These are phyloP conservation scores for Sphyrna mokarran DNA, from an alignment of 2,113 vertebrate genomes.

Conservation along the genomic window DNA sequence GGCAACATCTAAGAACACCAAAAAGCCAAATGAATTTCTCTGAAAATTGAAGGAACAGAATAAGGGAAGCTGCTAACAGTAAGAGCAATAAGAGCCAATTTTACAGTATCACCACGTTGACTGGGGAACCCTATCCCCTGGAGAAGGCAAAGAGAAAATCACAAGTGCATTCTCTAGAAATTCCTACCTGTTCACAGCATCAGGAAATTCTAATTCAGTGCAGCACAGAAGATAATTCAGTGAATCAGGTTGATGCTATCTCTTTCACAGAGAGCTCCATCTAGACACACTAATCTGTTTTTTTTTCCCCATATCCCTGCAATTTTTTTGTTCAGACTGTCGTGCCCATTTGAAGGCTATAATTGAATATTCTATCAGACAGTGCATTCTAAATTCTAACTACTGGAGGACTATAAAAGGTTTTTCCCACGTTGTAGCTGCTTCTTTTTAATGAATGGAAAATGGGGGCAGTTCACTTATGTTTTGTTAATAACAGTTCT, in stretches of 20 bases:
- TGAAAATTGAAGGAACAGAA: neutral
- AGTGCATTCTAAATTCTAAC: neutral
- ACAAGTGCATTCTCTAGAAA: neutral
- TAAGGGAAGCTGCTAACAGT: no score
- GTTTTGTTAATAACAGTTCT: neutral
- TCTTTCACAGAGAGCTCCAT: neutral
- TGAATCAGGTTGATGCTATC: neutral
- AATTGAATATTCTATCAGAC: neutral
- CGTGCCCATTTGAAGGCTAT: neutral
- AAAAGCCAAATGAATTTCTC: neutral
- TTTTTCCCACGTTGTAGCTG: neutral
- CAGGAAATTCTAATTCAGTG: neutral
- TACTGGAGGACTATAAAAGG: neutral
- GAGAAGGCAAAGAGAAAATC: neutral
- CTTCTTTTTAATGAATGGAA: neutral
- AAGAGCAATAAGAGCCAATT: neutral
- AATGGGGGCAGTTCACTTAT: neutral
- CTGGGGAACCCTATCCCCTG: neutral
- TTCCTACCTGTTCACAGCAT: neutral
- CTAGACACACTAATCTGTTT: neutral
- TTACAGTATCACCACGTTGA: neutral
- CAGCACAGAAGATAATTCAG: neutral
- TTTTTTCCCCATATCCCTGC: neutral
- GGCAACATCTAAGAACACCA: neutral
- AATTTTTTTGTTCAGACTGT: neutral